Evolutionary conservation across 1,140 invertebrate genomes (phyloP), one percentile per base, ranked within the genome.

Genomic region (Notospermus geniculatus): DNA sequence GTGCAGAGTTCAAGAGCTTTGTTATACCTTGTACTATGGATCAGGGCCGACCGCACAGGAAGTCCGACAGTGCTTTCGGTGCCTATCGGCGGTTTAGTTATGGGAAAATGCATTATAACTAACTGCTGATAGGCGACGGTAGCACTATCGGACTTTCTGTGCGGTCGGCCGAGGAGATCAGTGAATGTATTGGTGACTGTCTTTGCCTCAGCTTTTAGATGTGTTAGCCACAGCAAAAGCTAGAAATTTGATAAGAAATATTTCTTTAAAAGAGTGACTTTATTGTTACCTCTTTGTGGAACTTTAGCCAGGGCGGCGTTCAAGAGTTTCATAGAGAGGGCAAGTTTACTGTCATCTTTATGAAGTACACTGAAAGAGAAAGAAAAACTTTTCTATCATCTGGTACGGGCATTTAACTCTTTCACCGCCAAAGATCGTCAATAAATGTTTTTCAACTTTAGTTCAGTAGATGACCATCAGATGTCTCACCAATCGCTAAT

Each of bases 311-410:
- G 43, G 17, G 27, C 25, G 11, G n/a, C 36, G 27, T 60, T 50
- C 45, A 22, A 13, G 23, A 43, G 22, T 30, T 17, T 9, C 29
- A 30, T 54, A n/a, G 9, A 11, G 54, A 29, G 28, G 25, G 22
- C 15, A 7, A 29, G 25, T 52, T 50, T 15, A 27, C 25, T 2
- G 53, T 19, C 41, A 63, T 17, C 30, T 15, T 17, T 59, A 1
- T 28, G 17, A 54, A 52, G 50, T 15, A 57, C 46, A 60, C 53
- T 22, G 55, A 4, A 52, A 28, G 11, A 25, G 11, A 9, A n/a
- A 43, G 27, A 25, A 45, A 5, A 50, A 50, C 5, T 50, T 50
- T 7, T 7, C 5, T 9, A 50, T 50, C 5, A 50, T 23, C 46
- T 7, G n/a, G n/a, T n/a, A n/a, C n/a, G n/a, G n/a, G n/a, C n/a